Conservation (phyloP, 1,140 invertebrate genomes). For the Lineus longissimus region DNA sequence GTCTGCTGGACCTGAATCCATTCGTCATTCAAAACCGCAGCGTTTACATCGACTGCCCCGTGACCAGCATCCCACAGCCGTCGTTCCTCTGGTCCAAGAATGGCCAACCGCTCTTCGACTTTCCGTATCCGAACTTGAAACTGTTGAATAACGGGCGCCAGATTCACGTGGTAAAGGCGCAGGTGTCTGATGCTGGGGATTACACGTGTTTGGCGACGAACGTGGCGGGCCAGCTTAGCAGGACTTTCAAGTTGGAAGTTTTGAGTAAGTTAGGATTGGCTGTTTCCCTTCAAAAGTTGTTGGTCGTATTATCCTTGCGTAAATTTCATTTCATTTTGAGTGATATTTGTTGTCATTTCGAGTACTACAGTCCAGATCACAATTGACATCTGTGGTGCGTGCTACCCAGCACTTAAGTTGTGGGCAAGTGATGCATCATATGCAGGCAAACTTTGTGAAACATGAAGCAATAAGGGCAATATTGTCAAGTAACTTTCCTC, state of each 20-base stretch:
- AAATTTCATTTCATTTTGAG: no score
- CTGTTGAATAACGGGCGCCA: neutral
- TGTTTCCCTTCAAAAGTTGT: neutral
- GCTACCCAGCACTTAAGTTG: no score
- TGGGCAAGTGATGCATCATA: no score
- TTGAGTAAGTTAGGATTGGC: conserved; percentile 15
- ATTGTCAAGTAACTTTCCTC: no score
- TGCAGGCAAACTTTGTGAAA: no score
- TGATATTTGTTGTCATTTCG: no score
- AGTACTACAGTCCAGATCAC: no score
- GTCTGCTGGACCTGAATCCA: conserved; percentile 27
- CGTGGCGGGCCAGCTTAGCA: conserved; percentile 33
- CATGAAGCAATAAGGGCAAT: no score
- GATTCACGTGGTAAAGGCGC: conserved; percentile 10
- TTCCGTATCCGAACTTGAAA: conserved; percentile 32
- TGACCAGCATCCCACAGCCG: conserved; percentile 54
- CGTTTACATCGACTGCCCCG: conserved; percentile 50
- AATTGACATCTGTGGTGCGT: no score
- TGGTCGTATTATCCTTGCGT: no score
- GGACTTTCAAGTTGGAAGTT: conserved; percentile 36
- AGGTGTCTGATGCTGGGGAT: conserved; percentile 36
- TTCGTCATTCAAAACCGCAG: conserved; percentile 41
- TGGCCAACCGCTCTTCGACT: conserved; percentile 38
- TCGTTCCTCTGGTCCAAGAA: conserved; percentile 54
- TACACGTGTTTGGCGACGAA: conserved; percentile 54